Percentiles rank a stretch among this genome's conserved stretches.
Conservation (phyloP, 2,113 vertebrate genomes). For the Dinomys branickii region DNA sequence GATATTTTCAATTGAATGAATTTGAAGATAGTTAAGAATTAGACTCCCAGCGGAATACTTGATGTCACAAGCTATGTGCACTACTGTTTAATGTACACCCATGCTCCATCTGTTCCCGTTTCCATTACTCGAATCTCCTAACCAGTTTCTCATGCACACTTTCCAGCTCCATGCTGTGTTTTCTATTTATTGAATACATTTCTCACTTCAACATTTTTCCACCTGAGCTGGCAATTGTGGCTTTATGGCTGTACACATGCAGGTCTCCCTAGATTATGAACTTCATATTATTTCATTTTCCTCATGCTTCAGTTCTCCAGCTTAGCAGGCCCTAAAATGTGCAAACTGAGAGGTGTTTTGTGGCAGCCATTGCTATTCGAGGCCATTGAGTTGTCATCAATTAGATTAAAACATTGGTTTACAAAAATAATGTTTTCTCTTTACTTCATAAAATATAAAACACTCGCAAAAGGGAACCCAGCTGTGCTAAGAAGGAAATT, state of each 20-base stretch:
- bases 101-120: conserved; percentile 98
- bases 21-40: conserved; percentile 98
- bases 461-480: conserved; percentile 93
- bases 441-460: conserved; percentile 98
- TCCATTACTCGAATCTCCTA: conserved; percentile 96
- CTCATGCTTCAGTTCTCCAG: conserved; percentile 94
- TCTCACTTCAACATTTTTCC: conserved; percentile 98
- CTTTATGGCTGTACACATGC: conserved; percentile 93
- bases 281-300: conserved; percentile 92
- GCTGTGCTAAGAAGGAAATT: conserved; percentile 95
- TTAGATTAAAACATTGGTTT: conserved; percentile 94
- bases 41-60: conserved; percentile 94
- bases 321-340: conserved; percentile 94
- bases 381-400: conserved; percentile 92
- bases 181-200: conserved; percentile 99
- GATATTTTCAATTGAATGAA: conserved; percentile 98
- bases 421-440: conserved; percentile 92
- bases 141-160: conserved; percentile 97
- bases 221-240: conserved; percentile 98
- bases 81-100: conserved; percentile 99
- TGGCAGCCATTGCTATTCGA: conserved; percentile 91
- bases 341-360: conserved; percentile 95
- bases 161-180: conserved; percentile 98
- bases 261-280: conserved; percentile 91
- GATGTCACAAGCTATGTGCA: conserved; percentile 94